Percentiles rank a stretch among this genome's conserved stretches.
Conservation (phyloP, 1,140 invertebrate species). For the Camponotus vicinus region DNA sequence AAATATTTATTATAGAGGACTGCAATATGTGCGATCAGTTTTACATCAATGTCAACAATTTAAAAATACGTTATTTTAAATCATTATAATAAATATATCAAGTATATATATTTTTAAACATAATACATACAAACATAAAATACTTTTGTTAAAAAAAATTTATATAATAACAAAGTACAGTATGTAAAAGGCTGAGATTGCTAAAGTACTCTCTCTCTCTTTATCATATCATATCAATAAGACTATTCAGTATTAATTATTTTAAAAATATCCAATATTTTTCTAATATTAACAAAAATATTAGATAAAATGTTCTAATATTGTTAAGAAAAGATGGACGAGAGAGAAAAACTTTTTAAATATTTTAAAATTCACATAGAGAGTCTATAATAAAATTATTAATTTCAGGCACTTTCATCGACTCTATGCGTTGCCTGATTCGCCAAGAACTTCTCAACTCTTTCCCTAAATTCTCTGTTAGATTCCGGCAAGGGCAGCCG, state of each 20-base stretch:
- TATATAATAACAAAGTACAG: constrained; percentile 15
- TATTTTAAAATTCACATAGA: background rate
- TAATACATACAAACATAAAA: background rate
- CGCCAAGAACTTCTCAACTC: constrained; percentile 79
- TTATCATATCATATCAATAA: background rate
- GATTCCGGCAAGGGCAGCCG: constrained; percentile 79
- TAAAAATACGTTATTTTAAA: background rate
- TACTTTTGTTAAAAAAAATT: background rate
- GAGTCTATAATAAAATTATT: background rate
- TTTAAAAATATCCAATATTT: background rate
- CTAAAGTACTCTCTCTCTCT: background rate
- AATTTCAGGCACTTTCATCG: constrained; percentile 63
- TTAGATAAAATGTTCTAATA: background rate
- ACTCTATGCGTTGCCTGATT: constrained; percentile 77
- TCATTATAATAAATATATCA: background rate
- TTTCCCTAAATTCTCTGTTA: constrained; percentile 77
- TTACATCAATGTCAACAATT: background rate
- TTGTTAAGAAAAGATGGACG: background rate
- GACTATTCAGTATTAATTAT: background rate
- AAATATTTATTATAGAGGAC: background rate
- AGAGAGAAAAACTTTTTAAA: background rate
- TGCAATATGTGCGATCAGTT: background rate
- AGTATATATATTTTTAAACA: background rate
- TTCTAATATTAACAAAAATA: background rate
- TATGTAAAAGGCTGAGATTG: constrained; percentile 15